Base-by-base conservation (phyloP, 2,797 vertebrate species). In the Eremophila alpestris region DNA sequence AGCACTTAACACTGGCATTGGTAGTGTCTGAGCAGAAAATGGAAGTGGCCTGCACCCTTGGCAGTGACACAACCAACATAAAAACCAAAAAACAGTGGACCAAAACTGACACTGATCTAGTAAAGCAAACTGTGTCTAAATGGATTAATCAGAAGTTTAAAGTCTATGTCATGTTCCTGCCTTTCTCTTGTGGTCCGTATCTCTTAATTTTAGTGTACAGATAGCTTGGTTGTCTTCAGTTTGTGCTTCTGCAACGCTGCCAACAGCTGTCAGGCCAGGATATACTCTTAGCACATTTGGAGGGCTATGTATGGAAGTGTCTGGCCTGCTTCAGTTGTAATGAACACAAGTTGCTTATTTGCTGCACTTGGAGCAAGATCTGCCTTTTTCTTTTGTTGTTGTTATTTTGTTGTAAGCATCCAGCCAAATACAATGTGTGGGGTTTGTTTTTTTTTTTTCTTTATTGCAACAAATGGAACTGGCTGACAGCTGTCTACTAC, bases 231-330 rank as follows among this genome's bases (percentile, higher is more conserved):
- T 89, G 59, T 79, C 79, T 73, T 81, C 19, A 84, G 27, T 69
- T 63, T 60, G 89, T 79, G 79, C 62, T 93, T 86, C 76, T 94
- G 73, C 76, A 87, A 34, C 40, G 46, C 59, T 90, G 74, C 92
- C 79, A 79, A 55, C 36, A 73, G 74, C 84, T 75, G 43, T 56
- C 83, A 81, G 91, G 87, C 58, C 84, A 87, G 56, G 49, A 56
- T 60, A 32, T 67, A 30, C 34, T n/a, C 54, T 29, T 27, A 68
- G 62, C 41, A 18, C 13, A 4, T 63, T 69, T 69, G 36, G 55
- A 85, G 46, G 54, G 60, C 51, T 62, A 21, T 58, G 51, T 55
- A 24, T 89, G 63, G 52, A 70, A 63, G 17, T 16, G 34, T 70
- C 56, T 88, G 45, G 21, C 32, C 78, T 89, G n/a, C 52, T 80